Conservation (phyloP, 1,140 invertebrate species). For the Pseudomyrmex gracilis region DNA sequence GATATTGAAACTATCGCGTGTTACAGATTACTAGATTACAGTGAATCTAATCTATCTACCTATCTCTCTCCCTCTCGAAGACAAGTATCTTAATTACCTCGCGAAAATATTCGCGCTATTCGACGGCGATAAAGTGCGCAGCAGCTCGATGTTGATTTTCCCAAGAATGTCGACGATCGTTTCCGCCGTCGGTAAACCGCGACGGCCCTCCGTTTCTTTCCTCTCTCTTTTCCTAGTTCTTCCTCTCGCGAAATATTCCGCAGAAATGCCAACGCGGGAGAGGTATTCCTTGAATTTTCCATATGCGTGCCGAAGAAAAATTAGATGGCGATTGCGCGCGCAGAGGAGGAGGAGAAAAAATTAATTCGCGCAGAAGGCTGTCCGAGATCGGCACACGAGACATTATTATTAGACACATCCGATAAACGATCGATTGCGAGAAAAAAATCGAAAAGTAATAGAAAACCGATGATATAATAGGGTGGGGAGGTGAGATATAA, state of each 20-base stretch:
- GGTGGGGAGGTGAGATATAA: neutral
- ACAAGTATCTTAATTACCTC: too few relatives aligned
- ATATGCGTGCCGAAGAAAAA: constrained; percentile 38
- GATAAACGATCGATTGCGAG: neutral
- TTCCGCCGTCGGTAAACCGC: constrained; percentile 15
- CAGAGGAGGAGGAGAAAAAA: neutral
- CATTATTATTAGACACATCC: neutral
- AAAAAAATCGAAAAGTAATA: constrained; percentile 25
- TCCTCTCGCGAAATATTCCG: constrained; percentile 16
- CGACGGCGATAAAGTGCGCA: constrained; percentile 6
- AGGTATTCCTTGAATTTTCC: constrained; percentile 49
- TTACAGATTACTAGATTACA: too few relatives aligned
- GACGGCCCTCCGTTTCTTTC: neutral
- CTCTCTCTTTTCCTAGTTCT: neutral
- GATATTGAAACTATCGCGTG: too few relatives aligned
- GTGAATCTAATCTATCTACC: too few relatives aligned
- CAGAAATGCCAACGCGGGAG: constrained; percentile 49
- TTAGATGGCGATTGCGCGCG: constrained; percentile 37
- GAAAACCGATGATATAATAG: neutral
- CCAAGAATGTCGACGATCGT: constrained; percentile 36
- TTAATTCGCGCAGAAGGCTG: constrained; percentile 3
- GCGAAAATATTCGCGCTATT: constrained; percentile 41
- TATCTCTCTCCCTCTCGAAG: too few relatives aligned
- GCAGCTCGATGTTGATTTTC: constrained; percentile 61
- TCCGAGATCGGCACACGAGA: neutral